Conservation (phyloP, 1,140 invertebrate species). For the Camponotus floridanus region DNA sequence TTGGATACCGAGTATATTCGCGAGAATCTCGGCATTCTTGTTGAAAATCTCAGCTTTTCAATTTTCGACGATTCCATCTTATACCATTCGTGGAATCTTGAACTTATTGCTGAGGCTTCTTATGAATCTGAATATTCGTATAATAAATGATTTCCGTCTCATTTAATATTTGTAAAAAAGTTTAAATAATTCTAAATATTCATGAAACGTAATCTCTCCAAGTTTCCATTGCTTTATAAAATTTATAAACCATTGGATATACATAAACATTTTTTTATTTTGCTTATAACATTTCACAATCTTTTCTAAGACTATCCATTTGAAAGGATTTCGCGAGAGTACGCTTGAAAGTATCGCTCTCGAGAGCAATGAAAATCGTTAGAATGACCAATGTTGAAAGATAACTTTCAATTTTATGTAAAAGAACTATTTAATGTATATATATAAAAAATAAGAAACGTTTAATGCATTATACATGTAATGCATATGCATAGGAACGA, state of each 20-base stretch:
- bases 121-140: background rate
- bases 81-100: background rate
- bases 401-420: background rate
- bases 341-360: background rate
- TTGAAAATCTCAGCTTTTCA: background rate
- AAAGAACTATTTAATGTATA: background rate
- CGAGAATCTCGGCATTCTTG: background rate
- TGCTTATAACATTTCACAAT: background rate
- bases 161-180: background rate
- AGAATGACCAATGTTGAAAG: background rate
- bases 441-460: background rate
- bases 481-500: background rate
- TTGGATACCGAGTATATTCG: slow-evolving; percentile 11
- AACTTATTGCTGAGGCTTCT: no score
- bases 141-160: background rate
- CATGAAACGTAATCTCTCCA: background rate
- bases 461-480: no score
- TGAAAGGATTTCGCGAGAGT: background rate
- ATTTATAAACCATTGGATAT: slow-evolving; percentile 8
- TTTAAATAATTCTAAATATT: background rate
- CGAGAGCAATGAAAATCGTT: background rate
- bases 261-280: background rate
- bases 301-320: background rate
- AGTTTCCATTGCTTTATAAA: background rate
- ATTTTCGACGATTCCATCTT: no score